phyloP scores from a whole-genome alignment of 2,113 vertebrate species.

The Dicerorhinus sumatrensis region DNA sequence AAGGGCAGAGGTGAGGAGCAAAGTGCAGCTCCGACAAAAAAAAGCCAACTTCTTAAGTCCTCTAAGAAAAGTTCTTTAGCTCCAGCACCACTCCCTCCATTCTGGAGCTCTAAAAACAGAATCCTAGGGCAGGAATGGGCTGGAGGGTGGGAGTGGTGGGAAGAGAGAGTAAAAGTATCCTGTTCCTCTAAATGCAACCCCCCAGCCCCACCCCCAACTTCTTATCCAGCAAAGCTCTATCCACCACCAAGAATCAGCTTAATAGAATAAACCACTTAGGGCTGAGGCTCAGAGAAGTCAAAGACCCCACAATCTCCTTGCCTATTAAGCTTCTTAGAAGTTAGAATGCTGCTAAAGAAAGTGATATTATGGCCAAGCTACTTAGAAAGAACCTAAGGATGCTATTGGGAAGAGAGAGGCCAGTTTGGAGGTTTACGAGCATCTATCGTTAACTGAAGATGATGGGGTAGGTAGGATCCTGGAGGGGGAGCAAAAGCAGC shows the following conservation, averaged over 20 bases:
- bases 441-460: background rate
- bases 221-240: slow-evolving; percentile 70
- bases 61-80: background rate
- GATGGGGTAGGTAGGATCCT: background rate
- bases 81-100: background rate
- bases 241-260: slow-evolving; percentile 79
- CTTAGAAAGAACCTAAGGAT: slow-evolving; percentile 69
- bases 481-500: background rate
- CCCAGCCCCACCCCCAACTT: background rate
- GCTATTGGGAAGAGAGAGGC: background rate
- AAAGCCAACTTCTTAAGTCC: background rate
- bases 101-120: slow-evolving; percentile 59
- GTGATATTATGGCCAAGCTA: slow-evolving; percentile 65
- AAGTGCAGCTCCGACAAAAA: background rate
- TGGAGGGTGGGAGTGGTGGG: background rate
- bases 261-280: slow-evolving; percentile 83
- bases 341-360: slow-evolving; percentile 78
- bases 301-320: slow-evolving; percentile 44
- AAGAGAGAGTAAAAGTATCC: background rate
- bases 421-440: background rate
- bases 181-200: background rate
- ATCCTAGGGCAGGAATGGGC: background rate
- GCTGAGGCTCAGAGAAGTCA: slow-evolving; percentile 73
- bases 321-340: slow-evolving; percentile 81
- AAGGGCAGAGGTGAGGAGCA: background rate